Conservation (phyloP, 1,140 invertebrate genomes). For the Apis florea region DNA sequence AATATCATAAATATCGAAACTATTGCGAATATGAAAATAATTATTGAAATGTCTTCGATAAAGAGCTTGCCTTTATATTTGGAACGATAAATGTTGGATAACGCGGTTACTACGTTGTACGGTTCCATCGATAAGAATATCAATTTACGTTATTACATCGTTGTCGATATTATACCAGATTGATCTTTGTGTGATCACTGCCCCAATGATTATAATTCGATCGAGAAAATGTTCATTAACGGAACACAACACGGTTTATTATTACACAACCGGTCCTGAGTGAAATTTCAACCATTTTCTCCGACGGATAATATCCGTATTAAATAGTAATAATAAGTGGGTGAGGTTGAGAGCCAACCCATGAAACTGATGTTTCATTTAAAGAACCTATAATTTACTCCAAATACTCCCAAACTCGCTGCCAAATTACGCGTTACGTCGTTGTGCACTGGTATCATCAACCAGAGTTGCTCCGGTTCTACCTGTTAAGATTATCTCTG, state of each 20-base stretch:
- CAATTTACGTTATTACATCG: not conserved
- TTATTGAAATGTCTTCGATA: not conserved
- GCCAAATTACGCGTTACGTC: constrained; percentile 15
- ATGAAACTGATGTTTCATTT: constrained; percentile 19
- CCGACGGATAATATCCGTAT: constrained; percentile 4
- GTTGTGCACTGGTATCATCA: not conserved
- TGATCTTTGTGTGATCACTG: too few relatives aligned
- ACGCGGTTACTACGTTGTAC: not conserved
- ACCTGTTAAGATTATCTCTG: constrained; percentile 2
- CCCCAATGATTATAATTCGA: not conserved
- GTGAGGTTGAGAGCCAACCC: not conserved
- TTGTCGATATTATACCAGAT: not conserved
- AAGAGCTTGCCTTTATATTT: too few relatives aligned
- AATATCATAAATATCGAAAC: too few relatives aligned
- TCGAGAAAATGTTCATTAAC: not conserved
- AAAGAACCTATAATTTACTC: constrained; percentile 27
- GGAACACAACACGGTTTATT: not conserved
- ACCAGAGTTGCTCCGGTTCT: not conserved
- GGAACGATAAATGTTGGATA: too few relatives aligned
- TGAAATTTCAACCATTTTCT: constrained; percentile 8
- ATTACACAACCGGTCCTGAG: not conserved
- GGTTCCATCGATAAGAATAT: not conserved
- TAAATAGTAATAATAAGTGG: constrained; percentile 35
- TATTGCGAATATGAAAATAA: too few relatives aligned
- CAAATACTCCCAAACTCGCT: not conserved